Conservation (phyloP, 2,113 vertebrate genomes). For the Pelecanoides urinatrix region DNA sequence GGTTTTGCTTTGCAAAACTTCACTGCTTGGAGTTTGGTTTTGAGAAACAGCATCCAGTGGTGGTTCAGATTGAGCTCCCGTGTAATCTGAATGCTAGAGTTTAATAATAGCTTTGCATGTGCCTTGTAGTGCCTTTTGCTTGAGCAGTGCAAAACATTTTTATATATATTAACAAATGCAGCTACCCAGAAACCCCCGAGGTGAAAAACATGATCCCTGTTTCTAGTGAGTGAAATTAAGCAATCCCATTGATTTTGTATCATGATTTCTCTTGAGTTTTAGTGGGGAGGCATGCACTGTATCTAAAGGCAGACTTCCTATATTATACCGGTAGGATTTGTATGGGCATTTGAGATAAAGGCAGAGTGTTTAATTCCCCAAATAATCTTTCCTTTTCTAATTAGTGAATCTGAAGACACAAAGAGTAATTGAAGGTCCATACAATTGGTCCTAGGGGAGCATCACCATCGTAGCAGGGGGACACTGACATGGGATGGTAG, state of each 20-base stretch:
- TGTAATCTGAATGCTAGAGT: background rate
- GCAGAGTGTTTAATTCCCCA: background rate
- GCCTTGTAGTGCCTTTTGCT: background rate
- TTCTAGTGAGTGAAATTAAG: background rate
- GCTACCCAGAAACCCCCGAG: background rate
- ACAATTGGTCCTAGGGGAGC: background rate
- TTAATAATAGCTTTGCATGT: background rate
- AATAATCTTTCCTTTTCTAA: background rate
- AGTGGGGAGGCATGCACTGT: background rate
- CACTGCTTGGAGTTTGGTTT: background rate
- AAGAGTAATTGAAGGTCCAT: background rate
- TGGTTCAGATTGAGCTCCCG: background rate
- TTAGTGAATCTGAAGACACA: background rate
- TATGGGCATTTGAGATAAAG: background rate
- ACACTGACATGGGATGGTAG: background rate
- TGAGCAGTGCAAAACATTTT: background rate
- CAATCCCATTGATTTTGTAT: background rate
- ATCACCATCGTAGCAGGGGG: fast-evolving
- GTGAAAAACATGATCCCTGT: background rate
- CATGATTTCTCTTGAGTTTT: background rate
- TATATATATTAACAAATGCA: background rate
- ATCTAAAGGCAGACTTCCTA: background rate
- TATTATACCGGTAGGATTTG: background rate
- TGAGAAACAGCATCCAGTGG: background rate
- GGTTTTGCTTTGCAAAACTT: background rate